Conservation (phyloP, 2,888 invertebrate genomes). For the Cerceris rybyensis region DNA sequence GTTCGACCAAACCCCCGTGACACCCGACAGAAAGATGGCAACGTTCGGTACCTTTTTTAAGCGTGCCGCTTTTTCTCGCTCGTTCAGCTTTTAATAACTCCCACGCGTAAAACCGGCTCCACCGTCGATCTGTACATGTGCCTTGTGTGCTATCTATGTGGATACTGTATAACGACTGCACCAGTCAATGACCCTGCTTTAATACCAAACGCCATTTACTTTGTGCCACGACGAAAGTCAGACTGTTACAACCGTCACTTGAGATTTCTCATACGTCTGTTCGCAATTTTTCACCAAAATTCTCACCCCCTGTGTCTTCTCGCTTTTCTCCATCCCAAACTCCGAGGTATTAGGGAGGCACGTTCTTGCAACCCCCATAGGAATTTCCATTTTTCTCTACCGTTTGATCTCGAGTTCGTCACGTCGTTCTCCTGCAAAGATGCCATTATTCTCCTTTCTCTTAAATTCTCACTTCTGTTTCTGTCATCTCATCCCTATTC, state of each 20-base stretch:
- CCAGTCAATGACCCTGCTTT: conserved; percentile 78
- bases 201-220: conserved; percentile 71
- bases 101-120: conserved; percentile 65
- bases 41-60: conserved; percentile 63
- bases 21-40: conserved; percentile 56
- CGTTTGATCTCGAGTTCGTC: too few relatives aligned
- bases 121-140: conserved; percentile 22
- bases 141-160: conserved; percentile 16
- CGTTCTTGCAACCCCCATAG: too few relatives aligned
- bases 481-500: too few relatives aligned
- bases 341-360: too few relatives aligned
- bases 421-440: too few relatives aligned
- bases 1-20: conserved; percentile 45
- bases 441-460: too few relatives aligned
- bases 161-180: conserved; percentile 64
- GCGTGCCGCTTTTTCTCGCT: conserved; percentile 61
- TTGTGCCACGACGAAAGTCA: conserved; percentile 50
- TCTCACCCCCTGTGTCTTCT: too few relatives aligned
- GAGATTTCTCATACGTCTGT: conserved; percentile 11
- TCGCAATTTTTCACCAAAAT: background rate
- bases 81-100: conserved; percentile 75
- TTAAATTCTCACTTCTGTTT: too few relatives aligned
- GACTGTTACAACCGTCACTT: conserved; percentile 25
- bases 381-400: too few relatives aligned
- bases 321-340: too few relatives aligned